Conservation (phyloP, 1,140 invertebrate species). For the Drosophila baimaii region DNA sequence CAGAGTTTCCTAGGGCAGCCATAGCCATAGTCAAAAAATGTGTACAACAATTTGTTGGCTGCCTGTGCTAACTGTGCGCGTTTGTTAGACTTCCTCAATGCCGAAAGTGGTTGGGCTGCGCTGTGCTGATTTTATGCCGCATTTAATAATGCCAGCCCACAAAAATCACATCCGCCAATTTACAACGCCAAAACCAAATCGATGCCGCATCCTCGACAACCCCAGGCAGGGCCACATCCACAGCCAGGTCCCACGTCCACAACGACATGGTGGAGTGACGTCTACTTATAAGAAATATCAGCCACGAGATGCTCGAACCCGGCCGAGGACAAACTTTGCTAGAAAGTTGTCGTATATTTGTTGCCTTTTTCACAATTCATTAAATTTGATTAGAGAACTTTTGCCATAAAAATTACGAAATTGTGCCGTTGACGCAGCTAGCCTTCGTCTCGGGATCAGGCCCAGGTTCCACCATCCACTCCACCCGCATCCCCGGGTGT, state of each 20-base stretch:
- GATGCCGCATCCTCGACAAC: constrained; percentile 52
- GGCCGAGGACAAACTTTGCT: constrained; percentile 72
- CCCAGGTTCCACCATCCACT: constrained; percentile 20
- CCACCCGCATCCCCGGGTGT: constrained; percentile 4
- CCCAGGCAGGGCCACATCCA: constrained; percentile 6
- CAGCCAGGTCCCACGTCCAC: constrained; percentile 4
- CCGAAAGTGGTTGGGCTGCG: constrained; percentile 33
- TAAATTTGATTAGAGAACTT: constrained; percentile 83
- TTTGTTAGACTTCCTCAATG: constrained; percentile 77
- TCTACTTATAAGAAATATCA: constrained; percentile 81
- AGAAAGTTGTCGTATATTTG: constrained; percentile 83
- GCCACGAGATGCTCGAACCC: constrained; percentile 32
- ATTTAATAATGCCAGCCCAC: constrained; percentile 81
- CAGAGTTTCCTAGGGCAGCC: constrained; percentile 23
- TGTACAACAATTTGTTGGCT: constrained; percentile 68
- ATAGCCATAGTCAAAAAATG: constrained; percentile 43
- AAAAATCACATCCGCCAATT: constrained; percentile 82
- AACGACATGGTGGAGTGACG: constrained; percentile 53
- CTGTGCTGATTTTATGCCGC: constrained; percentile 74
- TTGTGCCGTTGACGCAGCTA: constrained; percentile 80
- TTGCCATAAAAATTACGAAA: constrained; percentile 83
- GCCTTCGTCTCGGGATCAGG: constrained; percentile 60
- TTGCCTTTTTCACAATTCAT: constrained; percentile 83
- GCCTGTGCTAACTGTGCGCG: constrained; percentile 74
- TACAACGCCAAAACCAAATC: constrained; percentile 76